Percentiles rank a stretch among this genome's conserved stretches.
These are phyloP conservation scores for Passer domesticus DNA, from an alignment of 2,113 vertebrate genomes.

Conservation along the genomic window DNA sequence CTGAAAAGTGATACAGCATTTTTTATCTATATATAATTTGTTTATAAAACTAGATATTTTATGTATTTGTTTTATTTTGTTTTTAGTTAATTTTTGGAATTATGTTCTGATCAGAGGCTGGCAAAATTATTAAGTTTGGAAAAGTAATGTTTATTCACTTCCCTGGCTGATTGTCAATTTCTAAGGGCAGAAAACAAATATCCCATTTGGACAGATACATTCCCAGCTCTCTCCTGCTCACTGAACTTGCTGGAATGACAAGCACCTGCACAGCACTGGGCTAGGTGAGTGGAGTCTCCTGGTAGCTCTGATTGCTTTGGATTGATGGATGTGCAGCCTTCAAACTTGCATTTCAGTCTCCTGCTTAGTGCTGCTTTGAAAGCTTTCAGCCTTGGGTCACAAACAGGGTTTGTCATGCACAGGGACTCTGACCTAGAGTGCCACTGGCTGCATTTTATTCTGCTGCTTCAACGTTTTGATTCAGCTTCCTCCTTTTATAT, in stretches of 20 bases:
- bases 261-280: accelerated
- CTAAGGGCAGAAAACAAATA: neutral
- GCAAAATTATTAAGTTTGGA: neutral
- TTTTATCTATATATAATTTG: neutral
- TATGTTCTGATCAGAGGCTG: neutral
- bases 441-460: slow-evolving; percentile 16
- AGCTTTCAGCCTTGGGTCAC: neutral
- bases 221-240: neutral
- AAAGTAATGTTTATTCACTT: neutral
- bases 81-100: neutral
- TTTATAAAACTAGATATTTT: neutral
- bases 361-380: neutral
- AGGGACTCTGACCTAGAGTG: neutral
- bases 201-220: accelerated
- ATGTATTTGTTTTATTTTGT: neutral
- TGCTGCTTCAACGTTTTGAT: neutral
- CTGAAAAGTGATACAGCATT: neutral
- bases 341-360: neutral
- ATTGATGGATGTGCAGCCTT: neutral
- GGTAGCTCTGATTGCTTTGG: neutral
- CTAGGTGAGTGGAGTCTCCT: neutral
- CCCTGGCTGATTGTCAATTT: neutral
- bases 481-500: neutral
- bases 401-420: neutral
- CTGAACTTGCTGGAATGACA: neutral